Evolutionary conservation across 2,113 vertebrate genomes (phyloP), one percentile per base, ranked within the genome.

Genomic region (Neoarius graeffei): DNA sequence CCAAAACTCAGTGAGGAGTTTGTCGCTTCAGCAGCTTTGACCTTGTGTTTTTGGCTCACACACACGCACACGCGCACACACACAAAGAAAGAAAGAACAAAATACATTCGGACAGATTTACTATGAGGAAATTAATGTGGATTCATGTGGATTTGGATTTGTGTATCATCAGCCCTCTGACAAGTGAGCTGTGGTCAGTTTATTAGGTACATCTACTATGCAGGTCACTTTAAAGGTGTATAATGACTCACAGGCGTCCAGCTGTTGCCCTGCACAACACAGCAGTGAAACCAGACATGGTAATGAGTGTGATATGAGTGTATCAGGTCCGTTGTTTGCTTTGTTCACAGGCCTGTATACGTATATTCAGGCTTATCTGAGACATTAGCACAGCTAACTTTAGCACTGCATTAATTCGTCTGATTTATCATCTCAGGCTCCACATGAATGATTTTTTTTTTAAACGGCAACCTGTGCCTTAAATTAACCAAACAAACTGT

Each of bases 11-110:
- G 25, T 79, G 23, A 79, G 50, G 56, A 27, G 50, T 56, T 79
- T 79, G 76, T 77, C 74, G 23, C 50, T 77, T 77, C 50, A 17
- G 74, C 74, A 77, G 74, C 74, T 54, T 77, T 77, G 74, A 77
- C 74, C 74, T 77, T 54, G 50, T 56, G 25, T 13, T 56, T 27
- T 79, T 54, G 76, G 42, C 35, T 42, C 74, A 80, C 76, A 56
- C 50, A 54, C 76, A 27, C 50, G n/a, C 48, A 54, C 48, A 79
- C 48, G 54, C 23, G 5, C 19, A 76, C 10, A 50, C 15, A 23
- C 9, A 5, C 30, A 71, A 1, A 42, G 7, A 48, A 3, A 73
- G 6, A 42, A 7, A 73, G 6, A 48, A 19, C 35, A 76, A 42
- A 23, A 76, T 10, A 76, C 5, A 9, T 42, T 73, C 3, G 35